phyloP scores from a whole-genome alignment of 64 coral and sea anemone genomes.

The Exaiptasia diaphana region DNA sequence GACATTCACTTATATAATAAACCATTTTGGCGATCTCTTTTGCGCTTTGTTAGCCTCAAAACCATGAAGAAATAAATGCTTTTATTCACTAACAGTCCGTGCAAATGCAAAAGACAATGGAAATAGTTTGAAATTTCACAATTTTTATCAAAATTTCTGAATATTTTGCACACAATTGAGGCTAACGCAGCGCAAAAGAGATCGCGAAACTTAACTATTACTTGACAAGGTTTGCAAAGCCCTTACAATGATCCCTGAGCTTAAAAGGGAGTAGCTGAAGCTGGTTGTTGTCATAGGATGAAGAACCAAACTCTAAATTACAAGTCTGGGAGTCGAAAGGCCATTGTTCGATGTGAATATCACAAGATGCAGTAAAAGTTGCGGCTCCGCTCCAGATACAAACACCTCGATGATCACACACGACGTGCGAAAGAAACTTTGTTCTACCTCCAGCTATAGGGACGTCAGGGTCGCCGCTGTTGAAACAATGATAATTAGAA shows the following conservation, averaged over 20 bases:
- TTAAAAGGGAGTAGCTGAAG: conserved; percentile 13
- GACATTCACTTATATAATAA: no score
- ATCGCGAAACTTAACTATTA: neutral
- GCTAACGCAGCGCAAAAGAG: neutral
- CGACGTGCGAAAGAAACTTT: conserved; percentile 36
- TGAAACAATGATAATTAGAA: neutral
- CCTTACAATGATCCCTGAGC: neutral
- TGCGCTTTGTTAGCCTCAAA: no score
- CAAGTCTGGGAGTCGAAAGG: conserved; percentile 47
- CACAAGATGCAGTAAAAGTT: conserved; percentile 37
- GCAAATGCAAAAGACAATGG: neutral
- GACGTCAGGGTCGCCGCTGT: conserved; percentile 29
- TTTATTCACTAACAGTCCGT: no score
- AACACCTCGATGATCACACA: neutral
- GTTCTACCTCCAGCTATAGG: conserved; percentile 19
- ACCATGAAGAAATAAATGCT: no score
- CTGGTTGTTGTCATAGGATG: conserved; percentile 23
- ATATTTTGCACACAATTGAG: neutral
- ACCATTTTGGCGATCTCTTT: no score
- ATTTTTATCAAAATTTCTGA: neutral
- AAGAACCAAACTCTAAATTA: conserved; percentile 53
- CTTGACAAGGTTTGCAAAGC: neutral
- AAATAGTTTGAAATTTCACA: neutral
- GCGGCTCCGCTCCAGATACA: conserved; percentile 64
- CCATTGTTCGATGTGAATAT: conserved; percentile 12